phyloP scores from a whole-genome alignment of 2,113 vertebrate genomes.

The Penelope pileata region DNA sequence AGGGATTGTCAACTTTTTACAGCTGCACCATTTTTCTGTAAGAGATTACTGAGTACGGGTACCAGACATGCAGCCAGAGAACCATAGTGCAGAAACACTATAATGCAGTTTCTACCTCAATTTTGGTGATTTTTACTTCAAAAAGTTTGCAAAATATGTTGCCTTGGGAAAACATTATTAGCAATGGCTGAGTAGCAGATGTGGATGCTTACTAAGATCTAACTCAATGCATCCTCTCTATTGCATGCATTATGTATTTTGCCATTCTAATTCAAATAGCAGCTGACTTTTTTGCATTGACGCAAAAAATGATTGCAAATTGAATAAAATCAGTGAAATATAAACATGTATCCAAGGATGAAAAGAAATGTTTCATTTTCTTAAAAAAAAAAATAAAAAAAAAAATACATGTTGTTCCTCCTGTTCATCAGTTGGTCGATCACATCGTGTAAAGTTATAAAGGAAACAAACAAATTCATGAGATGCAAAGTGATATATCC shows the following conservation, averaged over 20 bases:
- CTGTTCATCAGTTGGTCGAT: background rate
- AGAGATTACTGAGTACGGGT: background rate
- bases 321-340: conserved; percentile 31
- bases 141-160: background rate
- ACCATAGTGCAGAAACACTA: background rate
- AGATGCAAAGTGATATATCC: background rate
- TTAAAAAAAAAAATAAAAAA: too few relatives aligned
- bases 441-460: background rate
- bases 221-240: background rate
- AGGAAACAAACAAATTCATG: background rate
- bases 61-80: background rate
- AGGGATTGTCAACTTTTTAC: background rate
- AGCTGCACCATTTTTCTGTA: background rate
- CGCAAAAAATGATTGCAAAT: background rate
- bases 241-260: conserved; percentile 59
- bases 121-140: background rate
- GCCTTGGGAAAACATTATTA: background rate
- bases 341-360: background rate
- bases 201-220: conserved; percentile 43
- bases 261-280: background rate
- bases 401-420: background rate
- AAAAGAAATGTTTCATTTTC: background rate
- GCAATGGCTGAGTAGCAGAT: conserved; percentile 27
- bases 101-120: background rate
- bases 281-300: conserved; percentile 53